Conservation (phyloP, 2,888 invertebrate genomes). For the Scaeva pyrastri region DNA sequence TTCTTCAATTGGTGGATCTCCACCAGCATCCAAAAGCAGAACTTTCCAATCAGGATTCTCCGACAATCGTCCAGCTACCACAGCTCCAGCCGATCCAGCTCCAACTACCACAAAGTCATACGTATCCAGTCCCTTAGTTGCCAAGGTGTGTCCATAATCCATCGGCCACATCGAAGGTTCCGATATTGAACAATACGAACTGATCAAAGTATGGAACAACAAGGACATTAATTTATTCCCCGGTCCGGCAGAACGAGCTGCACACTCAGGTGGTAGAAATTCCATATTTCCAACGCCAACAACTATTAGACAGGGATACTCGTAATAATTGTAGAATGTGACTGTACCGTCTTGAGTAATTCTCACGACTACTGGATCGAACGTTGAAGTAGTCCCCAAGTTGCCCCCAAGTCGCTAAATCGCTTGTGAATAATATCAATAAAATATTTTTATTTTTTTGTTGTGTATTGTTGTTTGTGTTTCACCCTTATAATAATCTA, state of each 20-base stretch:
- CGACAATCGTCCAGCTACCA: slow-evolving; percentile 88
- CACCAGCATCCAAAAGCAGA: slow-evolving; percentile 92
- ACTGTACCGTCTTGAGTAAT: not conserved
- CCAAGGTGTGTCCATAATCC: slow-evolving; percentile 83
- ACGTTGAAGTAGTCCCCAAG: not conserved
- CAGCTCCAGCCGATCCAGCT: slow-evolving; percentile 87
- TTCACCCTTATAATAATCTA: slow-evolving; percentile 15
- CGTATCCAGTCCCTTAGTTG: slow-evolving; percentile 79
- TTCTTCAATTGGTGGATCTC: slow-evolving; percentile 86
- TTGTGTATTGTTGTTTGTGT: not conserved
- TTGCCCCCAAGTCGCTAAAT: slow-evolving; percentile 18
- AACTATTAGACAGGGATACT: slow-evolving; percentile 80
- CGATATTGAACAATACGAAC: slow-evolving; percentile 86
- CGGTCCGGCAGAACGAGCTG: slow-evolving; percentile 82
- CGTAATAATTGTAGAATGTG: slow-evolving; percentile 76
- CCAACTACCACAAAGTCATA: slow-evolving; percentile 87
- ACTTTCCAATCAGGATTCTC: slow-evolving; percentile 91
- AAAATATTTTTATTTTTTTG: not conserved
- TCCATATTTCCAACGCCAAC: slow-evolving; percentile 84
- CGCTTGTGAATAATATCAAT: slow-evolving; percentile 1
- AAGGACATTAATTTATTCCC: slow-evolving; percentile 85
- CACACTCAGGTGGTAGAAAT: slow-evolving; percentile 81
- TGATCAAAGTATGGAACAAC: slow-evolving; percentile 86
- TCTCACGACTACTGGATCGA: slow-evolving; percentile 10
- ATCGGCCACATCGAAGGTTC: slow-evolving; percentile 86